Evolutionary conservation across 1,140 invertebrate species (phyloP), one percentile per base, ranked within the genome.

Genomic region (Drosophila bifasciata): DNA sequence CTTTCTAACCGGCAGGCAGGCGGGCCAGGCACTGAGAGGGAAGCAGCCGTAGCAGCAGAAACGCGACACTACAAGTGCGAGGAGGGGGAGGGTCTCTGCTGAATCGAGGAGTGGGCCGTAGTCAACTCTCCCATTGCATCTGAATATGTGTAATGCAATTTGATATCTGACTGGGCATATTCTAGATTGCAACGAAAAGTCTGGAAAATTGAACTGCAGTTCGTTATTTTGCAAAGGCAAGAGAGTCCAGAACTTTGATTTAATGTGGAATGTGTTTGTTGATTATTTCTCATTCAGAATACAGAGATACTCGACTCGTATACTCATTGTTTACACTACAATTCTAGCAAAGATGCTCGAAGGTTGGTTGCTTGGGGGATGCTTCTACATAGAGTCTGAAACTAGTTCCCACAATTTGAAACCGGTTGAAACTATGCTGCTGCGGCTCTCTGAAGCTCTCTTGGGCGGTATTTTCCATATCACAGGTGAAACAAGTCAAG

Each of bases 1-100:
- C 80, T 84, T 84, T 84, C 80, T 85, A 85, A 80, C 76, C 71
- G 63, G 59, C 69, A 71, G 52, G n/a, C n/a, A n/a, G n/a, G n/a
- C n/a, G n/a, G n/a, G n/a, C n/a, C n/a, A n/a, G n/a, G 32, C 32
- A 55, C 36, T 55, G 52, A 40, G 23, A n/a, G n/a, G n/a, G n/a
- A n/a, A n/a, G n/a, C n/a, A n/a, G n/a, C n/a, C 15, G 21, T 13
- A 36, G 32, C 32, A 68, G 32, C 66, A 68, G 50, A 68, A 68
- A 62, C 46, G 28, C 50, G 48, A 58, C 45, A 61, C 60, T 61
- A 56, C 19, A 21, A 21, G n/a, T n/a, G n/a, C n/a, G n/a, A n/a
- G n/a, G n/a, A n/a, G n/a, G n/a, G n/a, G n/a, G n/a, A n/a, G n/a
- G n/a, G 5, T 5, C 23, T 46, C 61, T n/a, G 19, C 28, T 15